Evolutionary conservation across 2,888 invertebrate genomes (phyloP), one percentile per base, ranked within the genome.

Genomic region (Philereme transversata): DNA sequence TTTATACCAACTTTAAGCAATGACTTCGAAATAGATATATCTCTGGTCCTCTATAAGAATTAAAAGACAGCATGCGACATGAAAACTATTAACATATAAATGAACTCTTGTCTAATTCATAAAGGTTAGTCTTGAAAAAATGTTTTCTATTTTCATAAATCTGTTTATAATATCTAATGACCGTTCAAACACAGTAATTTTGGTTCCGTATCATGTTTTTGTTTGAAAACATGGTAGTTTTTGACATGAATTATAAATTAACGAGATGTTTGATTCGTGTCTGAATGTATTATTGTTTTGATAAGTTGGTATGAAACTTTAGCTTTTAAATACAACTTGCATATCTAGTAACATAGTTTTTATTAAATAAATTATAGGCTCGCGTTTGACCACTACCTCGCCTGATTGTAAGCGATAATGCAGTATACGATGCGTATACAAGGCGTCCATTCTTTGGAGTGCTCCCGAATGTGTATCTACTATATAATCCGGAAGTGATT

Each of bases 221-320:
- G 75, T 41, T 44, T 69, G 77, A 74, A 77, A 74, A 72, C 71
- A 62, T 64, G 56, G 60, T 68, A 62, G 71, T 78, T 61, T 78
- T 72, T 53, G 54, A 58, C 69, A 82, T 86, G 79, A 86, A 86
- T 86, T 84, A 86, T 85, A 79, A 77, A 86, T 81, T 83, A 83
- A 83, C 80, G 80, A 40, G 40, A 84, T 57, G 64, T 62, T 72
- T 57, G 59, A 52, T 64, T 59, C 36, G 50, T 49, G 68, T 75
- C 75, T 65, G 64, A 46, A 62, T 64, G 58, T 45, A 64, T 67
- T 71, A 62, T 62, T 60, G 46, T 58, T 62, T 51, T 50, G 57
- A 59, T 51, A 50, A 38, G 36, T 45, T 45, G 4, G 7, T 45
- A 22, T 8, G 40, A 40, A 40, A 40, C 4, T 40, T 38, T 8